Evolutionary conservation across 1,140 invertebrate species (phyloP), one percentile per base, ranked within the genome.

Genomic region (Cotesia vestalis): DNA sequence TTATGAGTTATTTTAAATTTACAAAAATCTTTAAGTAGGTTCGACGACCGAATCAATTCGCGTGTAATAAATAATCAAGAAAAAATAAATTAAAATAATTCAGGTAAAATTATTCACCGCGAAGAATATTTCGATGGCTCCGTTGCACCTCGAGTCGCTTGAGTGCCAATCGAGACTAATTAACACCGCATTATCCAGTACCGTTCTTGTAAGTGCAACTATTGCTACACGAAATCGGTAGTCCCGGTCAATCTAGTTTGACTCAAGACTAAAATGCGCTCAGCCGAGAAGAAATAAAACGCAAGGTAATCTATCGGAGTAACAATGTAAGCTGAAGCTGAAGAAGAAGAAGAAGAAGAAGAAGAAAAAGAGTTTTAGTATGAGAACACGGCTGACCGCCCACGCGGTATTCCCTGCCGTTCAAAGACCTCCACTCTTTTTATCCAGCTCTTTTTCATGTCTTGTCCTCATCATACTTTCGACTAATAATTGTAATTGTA

Each of bases 111-210:
- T 53, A 14, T 53, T 55, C 34, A 64, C 12, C 4, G 5, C 5
- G 11, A 71, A 60, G 55, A 12, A 64, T 38, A 46, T 53, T 61
- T 69, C 14, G 40, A 40, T 59, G 12, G 38, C 57, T 40, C n/a
- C 40, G 53, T 35, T 27, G 53, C 59, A 46, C 62, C 51, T 67
- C 71, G 68, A 72, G 63, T 70, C 74, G 73, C 75, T 80, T 75
- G 72, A 80, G 70, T 77, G 80, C 79, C 77, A 79, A 83, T 80
- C 76, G 76, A 73, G 79, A 80, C 69, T 77, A 83, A 84, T 83
- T 83, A 83, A 70, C 68, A 69, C 63, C n/a, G 38, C 53, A 66
- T 72, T 69, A 57, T 72, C 63, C 61, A 52, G 69, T 75, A 73
- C 73, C 62, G 20, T 61, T 66, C 55, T 40, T 68, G 35, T 40